Evolutionary conservation across 2,888 invertebrate genomes (phyloP), one percentile per base, ranked within the genome.

Genomic region (Drosophila anomalata): DNA sequence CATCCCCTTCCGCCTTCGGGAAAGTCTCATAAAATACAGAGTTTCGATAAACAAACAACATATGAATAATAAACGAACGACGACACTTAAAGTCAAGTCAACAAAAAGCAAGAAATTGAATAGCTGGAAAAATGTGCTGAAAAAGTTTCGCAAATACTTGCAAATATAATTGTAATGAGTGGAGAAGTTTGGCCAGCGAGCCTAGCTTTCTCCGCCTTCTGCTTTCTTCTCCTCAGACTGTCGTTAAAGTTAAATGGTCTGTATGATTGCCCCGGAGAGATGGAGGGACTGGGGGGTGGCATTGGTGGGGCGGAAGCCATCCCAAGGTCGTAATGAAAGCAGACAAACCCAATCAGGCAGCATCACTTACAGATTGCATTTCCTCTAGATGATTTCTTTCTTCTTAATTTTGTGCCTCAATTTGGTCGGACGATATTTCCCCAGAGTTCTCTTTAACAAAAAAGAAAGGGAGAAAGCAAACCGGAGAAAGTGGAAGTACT

Each of bases 181-280:
- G 41, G 42, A 39, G 58, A 65, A 48, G 50, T 65, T 60, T 54
- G 53, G 46, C 54, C 71, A 60, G 44, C 14, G 39, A 47, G 52
- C 53, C 67, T 66, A 54, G 41, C 9, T n/a, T 36, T 36, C 36
- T 47, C 24, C 20, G 24, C 46, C 41, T 17, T 42, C 48, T n/a
- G n/a, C 12, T 22, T 11, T 41, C 47, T 66, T 17, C 36, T n/a
- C 9, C 41, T 42, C 29, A 66, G 67, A 47, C 67, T 70, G 70
- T 72, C 73, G 70, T 70, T 72, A 29, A 62, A 63, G 76, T 73
- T 82, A 78, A 78, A 82, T 82, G 83, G 79, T 52, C 75, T 63
- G 75, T 76, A 47, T 82, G 77, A 78, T 82, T 76, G 79, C 63
- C 53, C 41, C 48, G n/a, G 58, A 50, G 54, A 39, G 58, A 20